These are phyloP conservation scores for Leontocebus nigricollis DNA, from an alignment of 2,797 vertebrate species.

Conservation along the genomic window DNA sequence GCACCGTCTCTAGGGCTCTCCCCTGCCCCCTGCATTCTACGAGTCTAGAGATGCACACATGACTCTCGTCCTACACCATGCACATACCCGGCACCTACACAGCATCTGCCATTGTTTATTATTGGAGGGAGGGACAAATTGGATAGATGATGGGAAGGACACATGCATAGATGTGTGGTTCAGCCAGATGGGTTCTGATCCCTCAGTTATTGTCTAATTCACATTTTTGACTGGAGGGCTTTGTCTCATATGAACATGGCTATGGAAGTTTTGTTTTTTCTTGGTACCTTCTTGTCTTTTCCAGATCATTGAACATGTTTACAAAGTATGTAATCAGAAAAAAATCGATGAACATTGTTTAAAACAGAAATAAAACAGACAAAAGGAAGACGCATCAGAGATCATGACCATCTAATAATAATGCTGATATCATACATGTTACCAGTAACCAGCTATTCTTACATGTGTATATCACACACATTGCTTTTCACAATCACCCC, in stretches of 20 bases:
- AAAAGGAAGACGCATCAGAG: background rate
- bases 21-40: background rate
- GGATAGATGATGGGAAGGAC: background rate
- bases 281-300: background rate
- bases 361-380: slow-evolving; percentile 21
- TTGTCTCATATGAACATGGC: background rate
- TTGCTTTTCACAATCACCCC: background rate
- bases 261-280: background rate
- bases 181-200: background rate
- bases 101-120: background rate
- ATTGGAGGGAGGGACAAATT: background rate
- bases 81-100: background rate
- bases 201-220: background rate
- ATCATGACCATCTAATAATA: background rate
- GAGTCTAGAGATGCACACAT: background rate
- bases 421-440: background rate
- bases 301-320: background rate
- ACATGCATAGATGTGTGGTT: background rate
- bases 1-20: background rate
- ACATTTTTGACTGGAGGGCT: background rate
- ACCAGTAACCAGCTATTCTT: background rate
- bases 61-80: background rate
- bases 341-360: background rate
- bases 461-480: background rate
- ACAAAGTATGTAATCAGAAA: background rate